phyloP scores from a whole-genome alignment of 2,113 vertebrate genomes.

The Limanda limanda region DNA sequence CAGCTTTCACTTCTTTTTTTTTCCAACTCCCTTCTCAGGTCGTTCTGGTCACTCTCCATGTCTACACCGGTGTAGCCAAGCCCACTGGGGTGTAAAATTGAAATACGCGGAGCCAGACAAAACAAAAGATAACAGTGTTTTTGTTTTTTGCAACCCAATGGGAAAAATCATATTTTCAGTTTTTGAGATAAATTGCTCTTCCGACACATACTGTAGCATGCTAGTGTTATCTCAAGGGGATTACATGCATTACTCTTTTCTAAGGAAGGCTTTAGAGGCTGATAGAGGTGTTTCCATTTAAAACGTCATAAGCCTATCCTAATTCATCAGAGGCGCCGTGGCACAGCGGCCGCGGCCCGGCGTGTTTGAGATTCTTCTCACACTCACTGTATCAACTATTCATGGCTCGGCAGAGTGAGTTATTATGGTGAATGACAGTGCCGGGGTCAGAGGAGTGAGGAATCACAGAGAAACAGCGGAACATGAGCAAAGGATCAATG shows the following conservation, averaged over 20 bases:
- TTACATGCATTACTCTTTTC: background rate
- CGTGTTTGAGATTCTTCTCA: constrained; percentile 47
- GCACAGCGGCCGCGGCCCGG: constrained; percentile 14
- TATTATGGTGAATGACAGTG: constrained; percentile 42
- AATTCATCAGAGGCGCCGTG: constrained; percentile 25
- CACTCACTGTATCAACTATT: constrained; percentile 60
- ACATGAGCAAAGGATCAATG: constrained; percentile 1
- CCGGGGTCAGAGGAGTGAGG: constrained; percentile 31
- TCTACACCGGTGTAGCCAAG: constrained; percentile 8
- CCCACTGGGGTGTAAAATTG: constrained; percentile 46
- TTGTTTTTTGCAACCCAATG: background rate
- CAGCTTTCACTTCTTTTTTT: background rate
- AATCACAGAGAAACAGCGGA: background rate
- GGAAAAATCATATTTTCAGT: background rate
- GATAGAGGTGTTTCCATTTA: constrained; percentile 12
- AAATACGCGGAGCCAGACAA: constrained; percentile 44
- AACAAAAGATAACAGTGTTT: constrained; percentile 1
- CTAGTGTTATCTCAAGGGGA: constrained; percentile 10
- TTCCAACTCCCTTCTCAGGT: background rate
- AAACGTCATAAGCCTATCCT: constrained; percentile 36
- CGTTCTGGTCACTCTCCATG: constrained; percentile 5
- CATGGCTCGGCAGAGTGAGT: constrained; percentile 42
- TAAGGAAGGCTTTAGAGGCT: constrained; percentile 8
- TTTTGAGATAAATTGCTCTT: constrained; percentile 6
- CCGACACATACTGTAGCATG: background rate